These are phyloP conservation scores for Cerastis leucographa DNA, from an alignment of 2,888 invertebrate species.

Conservation along the genomic window DNA sequence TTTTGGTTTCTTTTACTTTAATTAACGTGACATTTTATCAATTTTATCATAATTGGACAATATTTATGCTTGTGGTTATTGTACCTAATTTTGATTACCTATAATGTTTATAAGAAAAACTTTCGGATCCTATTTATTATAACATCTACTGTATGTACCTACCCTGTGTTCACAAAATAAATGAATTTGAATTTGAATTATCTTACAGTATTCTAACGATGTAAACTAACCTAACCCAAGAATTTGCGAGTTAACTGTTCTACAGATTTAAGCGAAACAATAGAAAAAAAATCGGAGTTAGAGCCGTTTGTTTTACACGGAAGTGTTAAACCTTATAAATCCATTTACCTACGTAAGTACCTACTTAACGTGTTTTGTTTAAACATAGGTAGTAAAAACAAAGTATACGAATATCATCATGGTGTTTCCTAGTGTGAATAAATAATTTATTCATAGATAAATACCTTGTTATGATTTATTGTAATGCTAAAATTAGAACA, in stretches of 20 bases:
- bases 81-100: no score
- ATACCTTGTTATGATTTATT: neutral
- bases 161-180: no score
- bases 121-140: no score
- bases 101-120: no score
- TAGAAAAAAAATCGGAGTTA: neutral
- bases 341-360: neutral
- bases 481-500: constrained; percentile 10
- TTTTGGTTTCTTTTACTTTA: no score
- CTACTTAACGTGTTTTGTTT: neutral
- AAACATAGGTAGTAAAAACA: neutral
- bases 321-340: neutral
- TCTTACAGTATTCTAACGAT: neutral
- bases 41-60: no score
- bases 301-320: neutral
- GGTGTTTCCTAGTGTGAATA: neutral
- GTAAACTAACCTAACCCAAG: neutral
- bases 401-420: neutral
- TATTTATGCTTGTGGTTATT: no score
- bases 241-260: neutral
- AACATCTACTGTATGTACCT: no score
- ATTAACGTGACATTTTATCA: no score
- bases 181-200: no score
- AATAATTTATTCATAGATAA: neutral
- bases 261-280: neutral